These are phyloP conservation scores for Phenganax stokvisi DNA, from an alignment of 92 coral and sea anemone genomes.

Conservation along the genomic window DNA sequence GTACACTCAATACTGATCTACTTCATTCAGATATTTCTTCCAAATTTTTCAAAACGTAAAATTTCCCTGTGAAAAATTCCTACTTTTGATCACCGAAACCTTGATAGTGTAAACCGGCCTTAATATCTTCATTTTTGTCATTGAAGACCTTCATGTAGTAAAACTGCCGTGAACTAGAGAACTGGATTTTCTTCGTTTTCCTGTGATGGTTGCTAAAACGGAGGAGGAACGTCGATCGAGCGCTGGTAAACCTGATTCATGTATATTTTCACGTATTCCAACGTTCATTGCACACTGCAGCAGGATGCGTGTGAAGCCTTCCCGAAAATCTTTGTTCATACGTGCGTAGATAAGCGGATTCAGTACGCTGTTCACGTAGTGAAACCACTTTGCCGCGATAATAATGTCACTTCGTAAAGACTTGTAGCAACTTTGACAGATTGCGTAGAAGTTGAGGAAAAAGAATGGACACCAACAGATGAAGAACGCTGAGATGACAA, in stretches of 20 bases:
- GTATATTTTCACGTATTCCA: constrained; percentile 58
- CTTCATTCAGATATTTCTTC: no score
- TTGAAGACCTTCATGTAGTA: not conserved
- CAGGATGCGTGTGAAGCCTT: constrained; percentile 72
- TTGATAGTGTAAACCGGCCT: no score
- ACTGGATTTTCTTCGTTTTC: constrained; percentile 28
- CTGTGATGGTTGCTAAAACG: not conserved
- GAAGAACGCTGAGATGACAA: constrained; percentile 84
- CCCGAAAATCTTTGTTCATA: constrained; percentile 89
- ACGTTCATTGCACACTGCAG: constrained; percentile 61
- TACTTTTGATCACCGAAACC: no score
- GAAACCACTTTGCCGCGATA: constrained; percentile 88
- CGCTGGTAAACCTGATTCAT: constrained; percentile 39
- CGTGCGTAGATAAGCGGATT: constrained; percentile 93
- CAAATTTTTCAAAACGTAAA: no score
- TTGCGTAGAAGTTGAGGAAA: constrained; percentile 69
- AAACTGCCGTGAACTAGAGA: constrained; percentile 5
- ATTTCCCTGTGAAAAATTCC: no score
- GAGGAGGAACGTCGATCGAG: constrained; percentile 29
- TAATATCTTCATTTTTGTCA: no score
- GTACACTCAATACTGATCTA: no score
- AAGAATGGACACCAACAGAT: constrained; percentile 97
- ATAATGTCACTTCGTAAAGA: constrained; percentile 71
- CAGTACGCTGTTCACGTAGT: constrained; percentile 88
- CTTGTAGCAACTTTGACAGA: constrained; percentile 54